These are phyloP conservation scores for Myrmecobius fasciatus DNA, from an alignment of 2,113 vertebrate genomes.

Conservation along the genomic window DNA sequence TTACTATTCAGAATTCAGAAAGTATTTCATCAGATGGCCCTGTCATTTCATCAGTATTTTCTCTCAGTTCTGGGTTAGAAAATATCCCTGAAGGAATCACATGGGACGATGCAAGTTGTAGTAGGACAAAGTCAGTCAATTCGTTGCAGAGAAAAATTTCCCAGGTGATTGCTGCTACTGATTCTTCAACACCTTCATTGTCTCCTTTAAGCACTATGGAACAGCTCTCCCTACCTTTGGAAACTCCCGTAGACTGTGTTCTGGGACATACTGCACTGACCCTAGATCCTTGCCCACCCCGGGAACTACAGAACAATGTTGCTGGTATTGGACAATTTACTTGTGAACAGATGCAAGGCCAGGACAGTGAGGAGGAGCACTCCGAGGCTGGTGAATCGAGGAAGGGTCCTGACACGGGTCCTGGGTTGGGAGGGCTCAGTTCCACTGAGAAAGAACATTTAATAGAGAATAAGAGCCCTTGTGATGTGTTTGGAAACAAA, in stretches of 20 bases:
- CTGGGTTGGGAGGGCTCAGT: conserved; percentile 84
- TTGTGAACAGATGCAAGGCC: not conserved
- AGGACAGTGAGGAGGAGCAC: conserved; percentile 28
- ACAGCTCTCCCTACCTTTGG: conserved; percentile 38
- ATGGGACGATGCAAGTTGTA: conserved; percentile 80
- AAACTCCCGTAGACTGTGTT: conserved; percentile 32
- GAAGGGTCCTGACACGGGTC: conserved; percentile 80
- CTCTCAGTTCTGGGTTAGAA: conserved; percentile 89
- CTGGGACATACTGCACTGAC: conserved; percentile 25
- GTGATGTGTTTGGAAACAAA: conserved; percentile 54
- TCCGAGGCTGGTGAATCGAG: conserved; percentile 69
- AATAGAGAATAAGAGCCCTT: conserved; percentile 49
- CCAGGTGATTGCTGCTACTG: conserved; percentile 80
- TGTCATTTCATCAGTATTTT: conserved; percentile 96
- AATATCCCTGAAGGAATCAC: conserved; percentile 83
- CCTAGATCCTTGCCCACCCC: not conserved
- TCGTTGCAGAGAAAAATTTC: conserved; percentile 83
- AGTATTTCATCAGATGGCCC: conserved; percentile 85
- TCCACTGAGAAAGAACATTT: conserved; percentile 68
- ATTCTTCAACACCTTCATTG: conserved; percentile 78
- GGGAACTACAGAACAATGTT: not conserved
- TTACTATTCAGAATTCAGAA: conserved; percentile 58
- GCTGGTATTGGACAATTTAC: not conserved
- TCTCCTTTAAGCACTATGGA: conserved; percentile 48
- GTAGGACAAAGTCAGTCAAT: conserved; percentile 78